Base-by-base conservation (phyloP, 1,140 invertebrate species). In the Drosophila parvula region DNA sequence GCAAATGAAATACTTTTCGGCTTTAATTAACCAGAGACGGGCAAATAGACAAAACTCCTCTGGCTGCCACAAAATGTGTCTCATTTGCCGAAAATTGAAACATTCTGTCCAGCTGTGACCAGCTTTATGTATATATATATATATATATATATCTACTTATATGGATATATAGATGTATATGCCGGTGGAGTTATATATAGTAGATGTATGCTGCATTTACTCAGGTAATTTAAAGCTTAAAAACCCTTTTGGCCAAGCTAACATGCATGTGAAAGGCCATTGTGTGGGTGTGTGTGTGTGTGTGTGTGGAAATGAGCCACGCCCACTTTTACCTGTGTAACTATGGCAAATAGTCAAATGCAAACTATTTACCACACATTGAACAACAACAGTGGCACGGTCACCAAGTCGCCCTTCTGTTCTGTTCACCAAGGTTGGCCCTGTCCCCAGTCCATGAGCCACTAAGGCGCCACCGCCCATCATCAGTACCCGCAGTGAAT, bases 331-430 rank as follows among this genome's bases (percentile, higher is more conserved):
- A 51, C 57, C 9, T 58, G 22, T 53, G 53, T 68, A 41, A 58
- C 61, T 60, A 38, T 56, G 75, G 70, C 64, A 86, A 88, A 82
- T 74, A 83, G 83, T 88, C 71, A 63, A 86, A 82, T 63, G 77
- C 64, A 79, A 88, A 74, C 83, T 88, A 89, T 89, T 88, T 89
- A 56, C 84, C 84, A 77, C 80, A 89, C 68, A 88, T 89, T 79
- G 73, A 88, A 89, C 79, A 88, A 89, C 79, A 88, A 78, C 64
- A 84, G 76, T 79, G 70, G 79, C 76, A 79, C 61, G 60, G 32
- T 16, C 59, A 18, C 32, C 40, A 60, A 55, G 65, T 79, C 48
- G 41, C 45, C 50, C 48, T n/a, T 41, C 22, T 27, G 36, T 38
- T 40, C 22, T n/a, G n/a, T 10, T n/a, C 27, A 50, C 22, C 48